A percentile compares a stretch with the other conserved stretches of the same genome.
Conservation (phyloP, 2,113 vertebrate genomes). For the Megaleporinus macrocephalus region DNA sequence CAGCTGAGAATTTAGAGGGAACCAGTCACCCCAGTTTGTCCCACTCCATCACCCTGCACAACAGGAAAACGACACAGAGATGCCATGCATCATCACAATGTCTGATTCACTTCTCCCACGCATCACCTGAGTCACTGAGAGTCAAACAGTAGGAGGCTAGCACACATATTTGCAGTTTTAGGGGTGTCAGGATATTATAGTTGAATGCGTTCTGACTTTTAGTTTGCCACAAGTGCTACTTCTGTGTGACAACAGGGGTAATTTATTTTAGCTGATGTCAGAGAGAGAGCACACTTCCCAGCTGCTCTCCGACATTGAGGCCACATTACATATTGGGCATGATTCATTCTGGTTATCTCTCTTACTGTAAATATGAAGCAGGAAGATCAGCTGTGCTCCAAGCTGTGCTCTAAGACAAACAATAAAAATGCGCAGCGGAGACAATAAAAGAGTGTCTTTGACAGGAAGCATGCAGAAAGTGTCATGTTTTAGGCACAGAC, state of each 20-base stretch:
- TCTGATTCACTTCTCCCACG: constrained; percentile 31
- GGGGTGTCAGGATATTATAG: not conserved
- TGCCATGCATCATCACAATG: constrained; percentile 62
- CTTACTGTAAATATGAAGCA: constrained; percentile 42
- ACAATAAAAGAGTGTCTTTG: constrained; percentile 67
- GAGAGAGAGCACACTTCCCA: not conserved
- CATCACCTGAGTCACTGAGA: constrained; percentile 38
- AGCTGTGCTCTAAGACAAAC: constrained; percentile 27
- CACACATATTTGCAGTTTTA: not conserved
- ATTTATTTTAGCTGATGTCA: not conserved
- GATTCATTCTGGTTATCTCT: constrained; percentile 31
- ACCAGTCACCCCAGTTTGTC: constrained; percentile 29
- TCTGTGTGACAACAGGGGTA: not conserved
- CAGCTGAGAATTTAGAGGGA: constrained; percentile 72
- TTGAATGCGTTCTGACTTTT: constrained; percentile 3
- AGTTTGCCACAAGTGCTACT: constrained; percentile 23
- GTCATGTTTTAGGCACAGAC: constrained; percentile 63
- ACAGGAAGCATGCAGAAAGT: constrained; percentile 70
- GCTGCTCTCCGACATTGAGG: not conserved
- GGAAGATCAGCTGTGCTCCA: constrained; percentile 48
- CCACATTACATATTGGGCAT: constrained; percentile 25
- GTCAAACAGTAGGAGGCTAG: constrained; percentile 11
- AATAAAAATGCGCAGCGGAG: constrained; percentile 53
- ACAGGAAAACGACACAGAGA: constrained; percentile 56
- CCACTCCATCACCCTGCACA: constrained; percentile 59